Evolutionary conservation across 2,797 vertebrate species (phyloP), one percentile per base, ranked within the genome.

Genomic region (Pogonophryne albipinna): DNA sequence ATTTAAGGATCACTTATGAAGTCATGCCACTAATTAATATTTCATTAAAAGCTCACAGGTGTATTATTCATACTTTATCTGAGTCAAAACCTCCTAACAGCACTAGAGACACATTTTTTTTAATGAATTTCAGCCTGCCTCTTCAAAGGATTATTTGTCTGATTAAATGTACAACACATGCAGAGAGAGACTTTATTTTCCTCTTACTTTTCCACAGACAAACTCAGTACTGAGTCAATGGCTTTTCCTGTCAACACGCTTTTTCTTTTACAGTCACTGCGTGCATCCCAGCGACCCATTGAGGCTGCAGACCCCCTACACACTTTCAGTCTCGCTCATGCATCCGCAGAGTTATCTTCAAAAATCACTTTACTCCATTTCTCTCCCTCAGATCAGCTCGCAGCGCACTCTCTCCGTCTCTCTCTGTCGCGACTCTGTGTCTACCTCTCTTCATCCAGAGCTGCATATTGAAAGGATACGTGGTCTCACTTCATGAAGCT

Each of bases 401-500:
- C 51, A 0, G 62, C 20, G 59, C 63, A 50, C 52, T 64, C 73
- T 71, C 66, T 83, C 56, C 15, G 6, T 51, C 75, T 57, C 71
- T 45, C 70, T 56, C 67, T n/a, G 73, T 66, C 74, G 79, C n/a
- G 3, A n/a, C 83, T 65, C 60, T 41, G 51, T 50, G n/a, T 64
- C 66, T 55, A n/a, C 76, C 80, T 78, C 62, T 66, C 80, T 74
- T 79, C 82, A 83, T 74, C 84, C 66, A 74, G 80, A 68, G 82
- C 70, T 66, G 81, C 88, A 89, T 87, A 84, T 84, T 88, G 82
- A 92, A 84, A 83, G 71, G 76, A 75, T 72, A 59, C 41, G 60
- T 42, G 38, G 70, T 86, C 81, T 86, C 88, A 83, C 85, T 90
- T 87, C 89, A 83, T 80, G 89, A 87, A 81, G 80, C 88, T 45